phyloP scores from a whole-genome alignment of 2,113 vertebrate genomes.

The Epinephelus moara region DNA sequence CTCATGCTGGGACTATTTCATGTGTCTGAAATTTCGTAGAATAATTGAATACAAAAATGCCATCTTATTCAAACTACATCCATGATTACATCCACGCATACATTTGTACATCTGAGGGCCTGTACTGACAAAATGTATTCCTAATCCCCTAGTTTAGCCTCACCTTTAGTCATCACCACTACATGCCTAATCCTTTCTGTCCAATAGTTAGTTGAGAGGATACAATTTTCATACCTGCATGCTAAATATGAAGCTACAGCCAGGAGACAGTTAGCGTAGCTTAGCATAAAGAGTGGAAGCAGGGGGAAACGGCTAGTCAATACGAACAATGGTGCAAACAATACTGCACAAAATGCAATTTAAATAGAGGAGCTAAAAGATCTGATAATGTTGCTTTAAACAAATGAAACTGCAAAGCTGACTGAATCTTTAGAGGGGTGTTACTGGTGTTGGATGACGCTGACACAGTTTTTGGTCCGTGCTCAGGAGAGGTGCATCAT shows the following conservation, averaged over 20 bases:
- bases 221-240: background rate
- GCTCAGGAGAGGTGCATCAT: slow-evolving; percentile 10
- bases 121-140: background rate
- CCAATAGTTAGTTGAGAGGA: background rate
- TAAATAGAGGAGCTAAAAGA: background rate
- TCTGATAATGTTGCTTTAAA: background rate
- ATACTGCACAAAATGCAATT: background rate
- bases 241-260: background rate
- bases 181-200: background rate
- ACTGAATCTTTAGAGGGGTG: background rate
- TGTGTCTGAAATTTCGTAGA: background rate
- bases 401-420: background rate
- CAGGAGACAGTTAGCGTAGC: too few species aligned
- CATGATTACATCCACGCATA: background rate
- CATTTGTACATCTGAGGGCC: background rate
- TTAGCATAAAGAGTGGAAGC: too few species aligned
- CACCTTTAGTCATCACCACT: background rate
- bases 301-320: too few species aligned
- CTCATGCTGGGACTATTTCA: background rate
- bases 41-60: background rate
- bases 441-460: slow-evolving; percentile 16
- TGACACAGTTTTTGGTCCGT: slow-evolving; percentile 4
- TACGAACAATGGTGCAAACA: background rate
- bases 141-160: background rate
- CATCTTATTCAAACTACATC: background rate